A percentile compares a stretch with the other conserved stretches of the same genome.
Conservation (phyloP, 2,888 invertebrate genomes). For the Aquatica leii region DNA sequence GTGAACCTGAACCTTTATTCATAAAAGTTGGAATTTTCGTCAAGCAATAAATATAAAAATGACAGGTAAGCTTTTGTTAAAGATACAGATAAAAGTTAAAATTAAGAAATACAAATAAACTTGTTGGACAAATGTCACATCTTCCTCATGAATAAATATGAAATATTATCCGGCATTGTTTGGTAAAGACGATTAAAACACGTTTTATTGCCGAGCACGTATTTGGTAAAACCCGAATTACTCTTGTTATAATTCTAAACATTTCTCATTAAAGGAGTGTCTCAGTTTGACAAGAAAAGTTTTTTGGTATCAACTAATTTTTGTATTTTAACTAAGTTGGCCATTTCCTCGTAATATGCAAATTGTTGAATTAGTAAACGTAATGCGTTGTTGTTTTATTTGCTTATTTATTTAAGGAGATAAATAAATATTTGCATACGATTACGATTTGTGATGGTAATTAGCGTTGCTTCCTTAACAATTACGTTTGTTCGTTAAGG, state of each 20-base stretch:
- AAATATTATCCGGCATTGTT: conserved; percentile 33
- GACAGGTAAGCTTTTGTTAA: no score
- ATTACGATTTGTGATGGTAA: conserved; percentile 8
- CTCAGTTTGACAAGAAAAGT: conserved; percentile 23
- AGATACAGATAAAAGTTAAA: conserved; percentile 14
- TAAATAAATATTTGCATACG: conserved; percentile 21
- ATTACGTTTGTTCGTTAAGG: conserved; percentile 18
- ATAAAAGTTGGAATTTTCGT: no score
- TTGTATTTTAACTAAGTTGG: not conserved
- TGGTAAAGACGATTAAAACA: conserved; percentile 39
- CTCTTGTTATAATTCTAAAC: conserved; percentile 42
- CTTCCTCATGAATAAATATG: conserved; percentile 29
- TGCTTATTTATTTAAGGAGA: conserved; percentile 6
- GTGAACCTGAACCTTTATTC: no score
- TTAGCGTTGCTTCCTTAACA: conserved; percentile 16
- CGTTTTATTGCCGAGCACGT: conserved; percentile 40
- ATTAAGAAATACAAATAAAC: conserved; percentile 28
- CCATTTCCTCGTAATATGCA: conserved; percentile 17
- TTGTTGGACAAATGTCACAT: conserved; percentile 28
- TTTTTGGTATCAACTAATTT: not conserved
- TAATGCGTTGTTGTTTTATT: conserved; percentile 12
- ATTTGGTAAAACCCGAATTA: conserved; percentile 43
- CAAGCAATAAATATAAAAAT: no score
- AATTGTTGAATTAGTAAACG: conserved; percentile 22
- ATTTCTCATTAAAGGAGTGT: conserved; percentile 43